Base-by-base conservation (phyloP, 2,113 vertebrate genomes). In the Lophochroa leadbeateri region DNA sequence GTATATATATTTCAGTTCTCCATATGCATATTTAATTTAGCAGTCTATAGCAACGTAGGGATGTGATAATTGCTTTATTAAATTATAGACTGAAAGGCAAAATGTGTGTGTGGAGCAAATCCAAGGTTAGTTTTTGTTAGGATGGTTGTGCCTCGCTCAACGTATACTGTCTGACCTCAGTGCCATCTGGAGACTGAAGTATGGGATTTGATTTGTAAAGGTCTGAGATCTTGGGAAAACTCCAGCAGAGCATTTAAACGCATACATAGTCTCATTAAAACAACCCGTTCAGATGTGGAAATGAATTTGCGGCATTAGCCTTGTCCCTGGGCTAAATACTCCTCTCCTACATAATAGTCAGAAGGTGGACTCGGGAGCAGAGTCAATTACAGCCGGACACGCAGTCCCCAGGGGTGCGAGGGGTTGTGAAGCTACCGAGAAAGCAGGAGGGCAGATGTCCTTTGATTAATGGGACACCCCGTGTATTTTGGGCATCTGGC, bases 361-460 rank as follows among this genome's bases (percentile, higher is more conserved):
- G 53, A 17, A 25, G 6, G 41, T 25, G 2, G 35, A 46, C 44
- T n/a, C 2, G 0, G 79, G 79, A 57, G 57, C 43, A 13, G 81
- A 93, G 86, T 81, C 76, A 91, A 84, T 88, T 80, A 88, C 8
- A 31, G 49, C 12, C 1, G 53, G 72, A 16, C 60, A 25, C 15
- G 43, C 44, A 31, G 74, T 7, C 78, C 82, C 61, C 53, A 1
- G 81, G 87, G 83, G 39, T 76, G n/a, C 18, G 5, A 21, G 41
- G 47, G 61, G 25, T 28, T 20, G 47, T 8, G 31, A 43, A 37
- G 61, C 46, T 46, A 4, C 76, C 2, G 20, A 68, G 52, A 41
- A 82, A 69, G 70, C 71, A 28, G 63, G 58, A 88, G 82, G 86
- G 35, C 79, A 94, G 94, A 70, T 95, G 92, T 74, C 82, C 60